Evolutionary conservation across 2,797 vertebrate species (phyloP), one percentile per base, ranked within the genome.

Genomic region (Peromyscus nudipes): DNA sequence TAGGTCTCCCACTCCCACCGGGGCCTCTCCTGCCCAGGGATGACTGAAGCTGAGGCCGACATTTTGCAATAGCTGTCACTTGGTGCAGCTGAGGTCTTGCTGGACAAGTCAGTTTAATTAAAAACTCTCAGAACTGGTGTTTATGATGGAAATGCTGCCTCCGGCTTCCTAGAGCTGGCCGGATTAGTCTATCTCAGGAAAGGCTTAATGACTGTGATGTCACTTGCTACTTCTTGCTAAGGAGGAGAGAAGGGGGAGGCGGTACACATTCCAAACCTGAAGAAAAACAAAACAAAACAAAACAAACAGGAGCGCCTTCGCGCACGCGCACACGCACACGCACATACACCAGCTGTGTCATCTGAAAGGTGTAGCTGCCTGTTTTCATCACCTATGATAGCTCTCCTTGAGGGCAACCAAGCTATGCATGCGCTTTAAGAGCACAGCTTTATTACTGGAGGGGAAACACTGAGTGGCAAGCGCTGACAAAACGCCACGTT

Each of bases 401-500:
- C 88, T 95, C 97, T 19, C 88, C 71, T 97, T 97, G 95, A 52
- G 19, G 95, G 98, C 96, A 97, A 97, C 98, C 97, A 84, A 97
- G 97, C 95, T 91, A 93, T 81, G 95, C 25, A 71, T 69, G 95
- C 73, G 49, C 96, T 95, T 92, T 86, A 89, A 97, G 97, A 98
- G 97, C 98, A 97, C 98, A 97, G 97, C 98, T 98, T 98, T 97
- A 98, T 98, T 98, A 97, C 98, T 87, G 98, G 98, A 98, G 98
- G 96, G 98, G 98, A 98, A 96, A 91, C 94, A 76, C 19, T 91
- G 98, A 98, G 98, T 98, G 98, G 98, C 98, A 97, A 84, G 96
- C 92, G n/a, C 98, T 98, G 98, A 98, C 98, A 99, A 99, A 98
- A 99, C 97, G 99, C 99, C 99, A 99, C 99, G 98, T 99, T 99